Conservation (phyloP, 1,140 invertebrate species). For the Leucophenga varia region DNA sequence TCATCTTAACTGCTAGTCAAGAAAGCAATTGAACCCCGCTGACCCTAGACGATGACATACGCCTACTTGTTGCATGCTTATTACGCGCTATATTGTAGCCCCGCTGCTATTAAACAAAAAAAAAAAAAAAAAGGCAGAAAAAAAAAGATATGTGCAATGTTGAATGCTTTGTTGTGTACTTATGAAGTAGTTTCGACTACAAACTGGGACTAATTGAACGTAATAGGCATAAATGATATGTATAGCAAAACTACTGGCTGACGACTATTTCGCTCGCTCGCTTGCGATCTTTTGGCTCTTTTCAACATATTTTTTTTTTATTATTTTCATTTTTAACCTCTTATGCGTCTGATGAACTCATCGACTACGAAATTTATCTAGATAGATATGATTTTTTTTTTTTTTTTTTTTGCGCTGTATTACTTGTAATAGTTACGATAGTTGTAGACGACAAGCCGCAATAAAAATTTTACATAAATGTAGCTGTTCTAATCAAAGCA, state of each 20-base stretch:
- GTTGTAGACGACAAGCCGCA: no score
- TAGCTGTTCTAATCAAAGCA: no score
- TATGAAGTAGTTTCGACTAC: no score
- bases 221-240: conserved; percentile 52
- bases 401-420: no score
- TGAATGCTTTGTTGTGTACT: no score
- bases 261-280: no score
- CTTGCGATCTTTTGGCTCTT: no score
- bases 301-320: no score
- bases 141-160: conserved; percentile 20
- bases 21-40: conserved; percentile 17
- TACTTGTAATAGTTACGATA: background rate
- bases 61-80: no score
- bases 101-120: conserved; percentile 1
- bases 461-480: no score
- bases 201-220: conserved; percentile 44
- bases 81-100: conserved; percentile 3
- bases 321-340: conserved; percentile 42
- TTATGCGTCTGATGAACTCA: conserved; percentile 49
- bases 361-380: conserved; percentile 18
- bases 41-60: conserved; percentile 9
- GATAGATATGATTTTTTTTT: conserved; percentile 17
- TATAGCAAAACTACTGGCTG: no score
- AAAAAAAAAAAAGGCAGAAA: conserved; percentile 10
- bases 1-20: conserved; percentile 3